These are phyloP conservation scores for Eupleurogrammus muticus DNA, from an alignment of 2,797 vertebrate genomes.

Conservation along the genomic window DNA sequence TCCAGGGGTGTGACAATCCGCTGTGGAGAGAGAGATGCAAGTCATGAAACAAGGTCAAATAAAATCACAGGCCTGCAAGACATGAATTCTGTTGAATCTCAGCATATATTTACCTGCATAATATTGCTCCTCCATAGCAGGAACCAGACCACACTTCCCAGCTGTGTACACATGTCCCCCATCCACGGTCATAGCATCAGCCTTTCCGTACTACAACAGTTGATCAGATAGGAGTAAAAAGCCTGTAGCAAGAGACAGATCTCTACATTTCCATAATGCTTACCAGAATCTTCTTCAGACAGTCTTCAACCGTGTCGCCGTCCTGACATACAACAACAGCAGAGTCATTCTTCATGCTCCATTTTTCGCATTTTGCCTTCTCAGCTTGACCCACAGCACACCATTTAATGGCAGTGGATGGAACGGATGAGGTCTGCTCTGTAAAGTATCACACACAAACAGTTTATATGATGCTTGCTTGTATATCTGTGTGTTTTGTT, in stretches of 20 bases:
- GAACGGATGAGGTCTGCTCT: conserved; percentile 31
- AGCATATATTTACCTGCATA: conserved; percentile 56
- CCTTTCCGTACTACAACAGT: conserved; percentile 84
- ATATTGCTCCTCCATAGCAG: conserved; percentile 91
- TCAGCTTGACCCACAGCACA: conserved; percentile 87
- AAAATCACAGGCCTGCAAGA: neutral
- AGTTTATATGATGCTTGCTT: too few relatives aligned
- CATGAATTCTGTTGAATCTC: too few relatives aligned
- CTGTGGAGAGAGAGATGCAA: conserved; percentile 49
- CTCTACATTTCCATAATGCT: neutral
- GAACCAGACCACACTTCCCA: conserved; percentile 90
- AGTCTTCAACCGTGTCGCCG: conserved; percentile 80
- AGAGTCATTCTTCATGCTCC: conserved; percentile 66
- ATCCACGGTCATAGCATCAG: conserved; percentile 90
- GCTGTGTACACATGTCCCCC: conserved; percentile 91
- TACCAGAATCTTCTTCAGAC: conserved; percentile 92
- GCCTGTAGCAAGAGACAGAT: neutral
- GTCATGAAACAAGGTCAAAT: conserved; percentile 7
- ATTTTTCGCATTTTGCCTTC: conserved; percentile 87
- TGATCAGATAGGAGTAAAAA: conserved; percentile 13
- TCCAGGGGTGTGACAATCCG: fast-evolving
- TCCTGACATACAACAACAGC: conserved; percentile 80
- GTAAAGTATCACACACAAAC: neutral
- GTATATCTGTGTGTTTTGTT: neutral
- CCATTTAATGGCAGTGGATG: conserved; percentile 82